phyloP scores from a whole-genome alignment of 2,113 vertebrate genomes.

The Nibea coibor region DNA sequence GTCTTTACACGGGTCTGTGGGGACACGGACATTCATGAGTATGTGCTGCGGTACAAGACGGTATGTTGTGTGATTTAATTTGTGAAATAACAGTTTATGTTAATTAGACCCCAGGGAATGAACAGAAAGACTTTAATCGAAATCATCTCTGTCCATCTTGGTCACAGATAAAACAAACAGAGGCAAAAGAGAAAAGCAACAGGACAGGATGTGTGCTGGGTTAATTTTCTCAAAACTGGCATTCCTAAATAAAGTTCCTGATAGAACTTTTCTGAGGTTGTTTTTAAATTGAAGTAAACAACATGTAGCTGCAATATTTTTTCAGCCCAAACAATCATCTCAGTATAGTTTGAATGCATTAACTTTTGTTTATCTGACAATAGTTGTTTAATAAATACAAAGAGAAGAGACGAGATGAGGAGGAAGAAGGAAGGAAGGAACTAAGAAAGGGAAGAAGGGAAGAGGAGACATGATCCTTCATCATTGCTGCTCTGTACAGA shows the following conservation, averaged over 20 bases:
- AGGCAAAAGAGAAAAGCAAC: slow-evolving; percentile 19
- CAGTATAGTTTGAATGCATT: not conserved
- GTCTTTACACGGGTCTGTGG: slow-evolving; percentile 89
- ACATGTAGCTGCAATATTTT: not conserved
- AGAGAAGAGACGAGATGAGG: not conserved
- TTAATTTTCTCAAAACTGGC: slow-evolving; percentile 20
- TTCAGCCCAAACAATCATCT: not conserved
- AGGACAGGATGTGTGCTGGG: not conserved
- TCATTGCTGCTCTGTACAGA: slow-evolving; percentile 43
- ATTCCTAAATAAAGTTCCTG: slow-evolving; percentile 5
- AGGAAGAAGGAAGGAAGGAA: not conserved
- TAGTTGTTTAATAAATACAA: not conserved
- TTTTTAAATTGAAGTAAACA: slow-evolving; percentile 16
- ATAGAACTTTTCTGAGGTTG: slow-evolving; percentile 15
- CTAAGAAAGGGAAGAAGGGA: slow-evolving; percentile 5
- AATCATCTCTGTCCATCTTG: slow-evolving; percentile 13
- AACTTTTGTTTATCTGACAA: not conserved
- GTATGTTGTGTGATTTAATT: not conserved
- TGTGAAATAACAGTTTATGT: not conserved
- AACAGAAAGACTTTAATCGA: slow-evolving; percentile 6
- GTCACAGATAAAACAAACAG: slow-evolving; percentile 9
- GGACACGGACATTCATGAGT: slow-evolving; percentile 1
- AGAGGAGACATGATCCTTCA: slow-evolving; percentile 36
- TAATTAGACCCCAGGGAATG: slow-evolving; percentile 38
- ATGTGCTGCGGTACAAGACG: not conserved